Evolutionary conservation across 2,888 invertebrate species (phyloP).

Genomic region (Macaria liturata): DNA sequence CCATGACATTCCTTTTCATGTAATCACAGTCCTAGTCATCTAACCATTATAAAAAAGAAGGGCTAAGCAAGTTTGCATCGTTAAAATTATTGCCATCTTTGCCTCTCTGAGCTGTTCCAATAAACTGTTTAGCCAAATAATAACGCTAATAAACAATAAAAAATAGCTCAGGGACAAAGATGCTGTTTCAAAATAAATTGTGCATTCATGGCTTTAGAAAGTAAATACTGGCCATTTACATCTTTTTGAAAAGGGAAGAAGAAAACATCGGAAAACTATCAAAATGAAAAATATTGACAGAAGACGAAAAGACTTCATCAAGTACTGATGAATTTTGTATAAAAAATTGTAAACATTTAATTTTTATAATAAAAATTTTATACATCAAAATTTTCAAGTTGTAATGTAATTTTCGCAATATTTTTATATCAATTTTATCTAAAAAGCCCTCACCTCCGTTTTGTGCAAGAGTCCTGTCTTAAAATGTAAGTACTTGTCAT

Average conservation of each 20-base stretch:
- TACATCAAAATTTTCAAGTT: constrained; percentile 49
- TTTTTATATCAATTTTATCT: constrained; percentile 31
- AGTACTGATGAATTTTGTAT: constrained; percentile 54
- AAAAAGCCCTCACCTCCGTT: constrained; percentile 37
- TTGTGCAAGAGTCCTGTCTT: constrained; percentile 20
- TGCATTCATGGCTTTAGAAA: too few species aligned
- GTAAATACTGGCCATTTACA: constrained; percentile 24
- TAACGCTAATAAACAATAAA: too few species aligned
- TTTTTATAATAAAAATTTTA: constrained; percentile 44
- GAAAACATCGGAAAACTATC: constrained; percentile 29
- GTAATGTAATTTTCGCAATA: constrained; percentile 37
- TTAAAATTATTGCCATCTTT: too few species aligned
- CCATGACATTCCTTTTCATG: too few species aligned
- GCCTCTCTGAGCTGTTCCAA: too few species aligned
- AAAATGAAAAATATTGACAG: constrained; percentile 51
- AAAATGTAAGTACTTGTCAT: constrained; percentile 41
- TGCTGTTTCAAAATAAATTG: too few species aligned
- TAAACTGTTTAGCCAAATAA: too few species aligned
- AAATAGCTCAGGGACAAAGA: too few species aligned
- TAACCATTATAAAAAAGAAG: too few species aligned
- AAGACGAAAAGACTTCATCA: constrained; percentile 47
- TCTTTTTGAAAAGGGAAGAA: constrained; percentile 39
- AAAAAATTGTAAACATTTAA: constrained; percentile 43
- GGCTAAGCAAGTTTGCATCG: too few species aligned
- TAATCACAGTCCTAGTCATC: too few species aligned